Evolutionary conservation across 1,140 invertebrate species (phyloP).

Genomic region (Drosophila baimaii): DNA sequence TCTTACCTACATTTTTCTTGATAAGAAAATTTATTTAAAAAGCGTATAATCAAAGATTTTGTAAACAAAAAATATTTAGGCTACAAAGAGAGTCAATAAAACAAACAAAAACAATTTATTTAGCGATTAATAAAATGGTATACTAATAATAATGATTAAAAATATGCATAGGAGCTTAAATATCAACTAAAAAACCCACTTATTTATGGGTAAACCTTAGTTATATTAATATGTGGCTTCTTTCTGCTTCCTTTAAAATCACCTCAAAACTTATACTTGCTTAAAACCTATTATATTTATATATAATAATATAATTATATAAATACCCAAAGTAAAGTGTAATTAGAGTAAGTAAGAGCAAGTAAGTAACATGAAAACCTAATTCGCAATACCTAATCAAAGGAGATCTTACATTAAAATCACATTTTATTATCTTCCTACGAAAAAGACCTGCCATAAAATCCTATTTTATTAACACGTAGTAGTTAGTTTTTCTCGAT

Average conservation of each 20-base stretch:
- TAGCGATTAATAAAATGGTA: not conserved
- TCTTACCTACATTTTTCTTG: too few relatives aligned
- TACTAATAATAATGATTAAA: too few relatives aligned
- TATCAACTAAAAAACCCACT: too few relatives aligned
- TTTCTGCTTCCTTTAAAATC: too few relatives aligned
- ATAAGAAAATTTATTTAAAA: not conserved
- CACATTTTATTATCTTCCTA: conserved; percentile 3
- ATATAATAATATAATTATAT: too few relatives aligned
- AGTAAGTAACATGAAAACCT: not conserved
- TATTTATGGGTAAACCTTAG: too few relatives aligned
- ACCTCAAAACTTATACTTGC: not conserved
- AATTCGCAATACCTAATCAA: not conserved
- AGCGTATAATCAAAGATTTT: not conserved
- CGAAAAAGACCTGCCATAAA: not conserved
- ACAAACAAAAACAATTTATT: not conserved
- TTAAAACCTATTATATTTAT: not conserved
- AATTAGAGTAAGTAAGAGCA: not conserved
- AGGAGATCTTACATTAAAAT: not conserved
- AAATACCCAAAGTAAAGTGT: not conserved
- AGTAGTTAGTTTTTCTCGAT: not conserved
- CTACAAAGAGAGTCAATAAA: not conserved
- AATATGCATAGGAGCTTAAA: too few relatives aligned
- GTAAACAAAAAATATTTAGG: not conserved
- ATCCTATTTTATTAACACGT: conserved; percentile 15
- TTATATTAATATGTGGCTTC: not conserved